Conservation (phyloP, 2,888 invertebrate species). For the Nebria salina region DNA sequence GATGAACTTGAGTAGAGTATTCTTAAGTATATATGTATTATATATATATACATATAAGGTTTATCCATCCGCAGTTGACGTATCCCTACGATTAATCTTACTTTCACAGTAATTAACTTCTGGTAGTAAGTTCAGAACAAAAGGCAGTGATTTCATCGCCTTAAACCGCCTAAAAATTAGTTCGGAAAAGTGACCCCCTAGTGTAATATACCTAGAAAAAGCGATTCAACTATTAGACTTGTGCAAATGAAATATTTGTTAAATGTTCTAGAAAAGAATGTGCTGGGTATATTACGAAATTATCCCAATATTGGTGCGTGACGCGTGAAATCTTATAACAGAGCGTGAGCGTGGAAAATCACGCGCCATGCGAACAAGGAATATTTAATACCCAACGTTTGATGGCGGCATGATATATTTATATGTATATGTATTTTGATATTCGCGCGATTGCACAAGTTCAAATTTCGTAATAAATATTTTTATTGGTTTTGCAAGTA, state of each 20-base stretch:
- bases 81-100: background rate
- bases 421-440: background rate
- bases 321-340: background rate
- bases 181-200: background rate
- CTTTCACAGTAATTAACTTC: background rate
- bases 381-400: background rate
- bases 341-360: background rate
- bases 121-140: background rate
- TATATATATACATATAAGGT: too few species aligned
- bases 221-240: background rate
- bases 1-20: too few species aligned
- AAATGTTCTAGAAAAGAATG: background rate
- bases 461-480: background rate
- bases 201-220: background rate
- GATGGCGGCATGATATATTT: background rate
- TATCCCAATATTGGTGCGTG: conserved; percentile 1
- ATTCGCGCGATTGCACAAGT: background rate
- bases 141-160: background rate
- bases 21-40: too few species aligned
- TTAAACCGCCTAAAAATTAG: too few species aligned
- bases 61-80: too few species aligned
- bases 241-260: background rate
- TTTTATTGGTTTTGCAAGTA: background rate
- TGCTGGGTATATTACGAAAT: background rate
- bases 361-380: background rate